Conservation (phyloP, 2,797 vertebrate genomes). For the Vultur gryphus region DNA sequence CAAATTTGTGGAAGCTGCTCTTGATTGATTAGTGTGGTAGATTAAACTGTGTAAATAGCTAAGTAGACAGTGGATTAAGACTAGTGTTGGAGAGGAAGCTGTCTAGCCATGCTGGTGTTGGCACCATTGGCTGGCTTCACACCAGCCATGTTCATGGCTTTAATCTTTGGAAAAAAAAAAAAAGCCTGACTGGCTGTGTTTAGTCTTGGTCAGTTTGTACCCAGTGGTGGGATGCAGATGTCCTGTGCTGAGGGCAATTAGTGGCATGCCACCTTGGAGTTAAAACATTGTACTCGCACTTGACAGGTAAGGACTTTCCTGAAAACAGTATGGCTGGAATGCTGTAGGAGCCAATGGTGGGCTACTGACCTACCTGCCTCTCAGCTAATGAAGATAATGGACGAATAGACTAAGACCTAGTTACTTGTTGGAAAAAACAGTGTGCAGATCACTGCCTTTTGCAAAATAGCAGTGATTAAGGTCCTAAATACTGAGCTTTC, state of each 20-base stretch:
- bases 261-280: background rate
- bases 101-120: background rate
- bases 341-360: rapidly evolving
- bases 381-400: background rate
- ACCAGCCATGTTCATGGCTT: background rate
- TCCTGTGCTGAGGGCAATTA: rapidly evolving
- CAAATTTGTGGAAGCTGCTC: background rate
- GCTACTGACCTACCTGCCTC: background rate
- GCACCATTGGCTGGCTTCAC: background rate
- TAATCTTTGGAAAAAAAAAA: background rate
- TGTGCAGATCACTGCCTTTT: background rate
- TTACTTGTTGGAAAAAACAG: background rate
- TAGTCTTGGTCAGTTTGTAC: background rate
- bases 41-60: background rate
- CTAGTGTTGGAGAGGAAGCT: background rate
- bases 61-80: background rate
- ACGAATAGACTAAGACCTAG: background rate
- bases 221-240: background rate
- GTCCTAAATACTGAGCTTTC: background rate
- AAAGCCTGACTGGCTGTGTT: background rate
- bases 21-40: background rate
- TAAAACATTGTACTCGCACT: rapidly evolving
- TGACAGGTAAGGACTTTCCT: background rate
- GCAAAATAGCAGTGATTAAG: background rate
- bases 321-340: background rate